Percentiles rank a stretch among this genome's conserved stretches.
phyloP scores from a whole-genome alignment of 2,888 invertebrate genomes.

The Nebria brevicollis region DNA sequence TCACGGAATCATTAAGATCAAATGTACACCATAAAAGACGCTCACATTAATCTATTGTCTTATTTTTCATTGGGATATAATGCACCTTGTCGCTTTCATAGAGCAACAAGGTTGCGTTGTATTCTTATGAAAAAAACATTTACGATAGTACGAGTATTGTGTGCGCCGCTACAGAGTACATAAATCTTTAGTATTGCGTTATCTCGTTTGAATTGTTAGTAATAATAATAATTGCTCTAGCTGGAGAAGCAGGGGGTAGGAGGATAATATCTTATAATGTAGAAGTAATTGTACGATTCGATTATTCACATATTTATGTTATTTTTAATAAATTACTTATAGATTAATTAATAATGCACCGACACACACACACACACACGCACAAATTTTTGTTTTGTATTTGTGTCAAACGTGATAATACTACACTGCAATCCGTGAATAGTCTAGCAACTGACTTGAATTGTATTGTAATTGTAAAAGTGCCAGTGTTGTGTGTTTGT shows the following conservation, averaged over 20 bases:
- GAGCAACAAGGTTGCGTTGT: too few species aligned
- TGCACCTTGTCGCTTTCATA: too few species aligned
- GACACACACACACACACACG: too few species aligned
- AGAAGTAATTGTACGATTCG: slow-evolving; percentile 18
- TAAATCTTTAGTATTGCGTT: slow-evolving; percentile 26
- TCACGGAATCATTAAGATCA: slow-evolving; percentile 11
- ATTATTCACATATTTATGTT: slow-evolving; percentile 9
- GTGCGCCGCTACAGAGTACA: too few species aligned
- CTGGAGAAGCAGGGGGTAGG: slow-evolving; percentile 36
- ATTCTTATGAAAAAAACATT: too few species aligned
- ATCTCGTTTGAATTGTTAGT: slow-evolving; percentile 27
- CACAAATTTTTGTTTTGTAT: not conserved
- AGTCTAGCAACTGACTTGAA: slow-evolving; percentile 28
- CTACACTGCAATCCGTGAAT: slow-evolving; percentile 38
- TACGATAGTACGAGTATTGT: too few species aligned
- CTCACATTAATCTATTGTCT: not conserved
- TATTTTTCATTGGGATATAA: too few species aligned
- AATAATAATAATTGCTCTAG: slow-evolving; percentile 16
- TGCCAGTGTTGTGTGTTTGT: not conserved
- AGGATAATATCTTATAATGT: slow-evolving; percentile 9
- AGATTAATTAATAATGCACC: too few species aligned
- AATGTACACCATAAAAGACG: not conserved
- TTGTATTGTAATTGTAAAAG: slow-evolving; percentile 17
- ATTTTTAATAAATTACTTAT: too few species aligned
- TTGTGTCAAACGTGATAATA: slow-evolving; percentile 39